Percentiles rank a stretch among this genome's conserved stretches.
phyloP scores from a whole-genome alignment of 2,113 vertebrate genomes.

The Coturnix japonica region DNA sequence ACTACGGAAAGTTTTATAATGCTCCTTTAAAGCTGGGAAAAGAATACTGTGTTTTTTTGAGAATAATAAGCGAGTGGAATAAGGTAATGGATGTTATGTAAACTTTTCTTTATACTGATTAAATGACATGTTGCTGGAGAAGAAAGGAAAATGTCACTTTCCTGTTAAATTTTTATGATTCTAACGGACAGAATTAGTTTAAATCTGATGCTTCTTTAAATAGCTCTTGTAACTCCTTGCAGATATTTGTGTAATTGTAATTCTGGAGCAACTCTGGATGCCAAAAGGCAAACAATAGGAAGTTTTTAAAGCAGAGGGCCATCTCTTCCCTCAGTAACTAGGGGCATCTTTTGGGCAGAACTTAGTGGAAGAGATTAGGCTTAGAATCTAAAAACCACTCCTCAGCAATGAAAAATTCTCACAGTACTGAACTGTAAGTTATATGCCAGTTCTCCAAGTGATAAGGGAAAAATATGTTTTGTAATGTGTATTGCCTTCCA shows the following conservation, averaged over 20 bases:
- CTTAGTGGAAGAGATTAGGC: not conserved
- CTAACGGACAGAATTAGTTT: not conserved
- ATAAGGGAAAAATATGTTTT: not conserved
- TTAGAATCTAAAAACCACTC: not conserved
- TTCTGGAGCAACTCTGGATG: not conserved
- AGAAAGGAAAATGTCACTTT: not conserved
- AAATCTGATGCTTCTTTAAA: not conserved
- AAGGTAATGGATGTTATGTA: constrained; percentile 75
- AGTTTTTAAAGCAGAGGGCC: not conserved
- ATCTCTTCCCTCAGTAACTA: not conserved
- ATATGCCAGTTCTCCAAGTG: not conserved
- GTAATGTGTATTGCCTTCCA: not conserved
- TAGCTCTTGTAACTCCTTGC: not conserved
- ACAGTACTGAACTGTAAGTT: not conserved
- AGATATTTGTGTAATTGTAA: not conserved
- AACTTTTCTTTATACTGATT: not conserved
- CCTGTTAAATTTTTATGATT: not conserved
- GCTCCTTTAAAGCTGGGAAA: constrained; percentile 85
- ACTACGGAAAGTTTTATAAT: constrained; percentile 88
- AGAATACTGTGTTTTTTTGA: constrained; percentile 88
- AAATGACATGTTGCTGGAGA: not conserved
- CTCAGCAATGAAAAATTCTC: not conserved
- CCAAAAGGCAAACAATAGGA: not conserved
- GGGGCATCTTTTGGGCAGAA: not conserved
- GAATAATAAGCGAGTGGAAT: constrained; percentile 89